Base-by-base conservation (phyloP, 2,888 invertebrate species). In the Seira ritae region DNA sequence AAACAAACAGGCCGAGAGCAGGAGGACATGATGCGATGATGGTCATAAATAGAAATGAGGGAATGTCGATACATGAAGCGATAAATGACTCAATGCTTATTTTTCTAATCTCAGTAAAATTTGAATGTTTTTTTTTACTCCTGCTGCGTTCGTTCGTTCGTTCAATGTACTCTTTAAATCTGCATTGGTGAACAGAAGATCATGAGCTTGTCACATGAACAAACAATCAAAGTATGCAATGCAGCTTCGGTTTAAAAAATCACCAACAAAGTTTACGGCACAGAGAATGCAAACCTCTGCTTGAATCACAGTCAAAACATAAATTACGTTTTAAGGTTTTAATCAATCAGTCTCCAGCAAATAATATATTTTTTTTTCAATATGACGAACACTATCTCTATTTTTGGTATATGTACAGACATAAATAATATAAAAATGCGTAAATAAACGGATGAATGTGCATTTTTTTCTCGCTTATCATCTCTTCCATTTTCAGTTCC, bases 181-280 rank as follows among this genome's bases (percentile, higher is more conserved):
- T 31, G 31, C 31, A 31, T 50, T 50, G 50, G 17, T 12, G 15
- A n/a, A n/a, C n/a, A 42, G 12, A 42, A 6, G 42, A 42, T 42
- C 62, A 62, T 20, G 62, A 62, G 62, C 62, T 62, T 62, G 62
- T 62, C 62, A 62, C 62, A 62, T 62, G 62, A 62, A 62, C 62
- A 62, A 62, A 62, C 62, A 62, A 62, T 62, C 62, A 62, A 62
- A 62, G 62, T 62, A 62, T 62, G 62, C 62, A 62, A n/a, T n/a
- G 15, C 31, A n/a, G n/a, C n/a, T n/a, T n/a, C n/a, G n/a, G n/a
- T n/a, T n/a, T n/a, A n/a, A n/a, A n/a, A n/a, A n/a, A n/a, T n/a
- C n/a, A n/a, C n/a, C n/a, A n/a, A n/a, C n/a, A n/a, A n/a, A n/a
- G n/a, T n/a, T n/a, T n/a, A n/a, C n/a, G n/a, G n/a, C n/a, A 42